Base-by-base conservation (phyloP, 2,797 vertebrate genomes). In the Chelon auratus region DNA sequence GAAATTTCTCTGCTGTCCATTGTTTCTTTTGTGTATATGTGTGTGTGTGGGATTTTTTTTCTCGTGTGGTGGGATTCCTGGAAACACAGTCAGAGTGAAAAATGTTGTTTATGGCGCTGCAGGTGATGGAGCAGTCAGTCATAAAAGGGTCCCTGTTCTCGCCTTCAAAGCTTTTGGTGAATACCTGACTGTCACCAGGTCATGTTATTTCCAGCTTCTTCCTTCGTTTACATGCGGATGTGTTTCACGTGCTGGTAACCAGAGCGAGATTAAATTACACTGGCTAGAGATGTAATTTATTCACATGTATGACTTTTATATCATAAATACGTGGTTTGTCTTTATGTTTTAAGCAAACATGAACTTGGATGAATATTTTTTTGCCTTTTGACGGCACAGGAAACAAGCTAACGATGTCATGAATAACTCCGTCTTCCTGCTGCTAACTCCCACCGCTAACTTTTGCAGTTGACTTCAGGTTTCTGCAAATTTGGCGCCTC, bases 131-230 rank as follows among this genome's bases (percentile, higher is more conserved):
- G 53, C 15, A 11, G 39, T 57, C 53, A 75, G 65, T 37, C 75
- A 45, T 43, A 70, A 72, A 57, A 33, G 11, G 3, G 11, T 54
- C 24, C 68, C 39, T 24, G 0, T n/a, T 57, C 36, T 76, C 54
- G 2, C 13, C 42, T 73, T 82, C 43, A 77, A 83, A 82, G 78
- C 65, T 43, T 62, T 42, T 13, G 2, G 14, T 54, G 59, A 57
- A 85, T 84, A 74, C 62, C 75, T 72, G 24, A 59, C 53, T 74
- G 42, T 72, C 70, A 71, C 51, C 24, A 18, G 33, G 15, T 68
- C 18, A 9, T 18, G 43, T 66, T 52, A 52, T 72, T 75, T 60
- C 65, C 54, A 36, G 10, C 50, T 36, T 5, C 55, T 58, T 48
- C 47, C 33, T 47, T 7, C 50, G 54, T 65, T 39, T 57, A 9